Percentiles rank a stretch among this genome's conserved stretches.
Conservation (phyloP, 2,113 vertebrate species). For the Glareola pratincola region DNA sequence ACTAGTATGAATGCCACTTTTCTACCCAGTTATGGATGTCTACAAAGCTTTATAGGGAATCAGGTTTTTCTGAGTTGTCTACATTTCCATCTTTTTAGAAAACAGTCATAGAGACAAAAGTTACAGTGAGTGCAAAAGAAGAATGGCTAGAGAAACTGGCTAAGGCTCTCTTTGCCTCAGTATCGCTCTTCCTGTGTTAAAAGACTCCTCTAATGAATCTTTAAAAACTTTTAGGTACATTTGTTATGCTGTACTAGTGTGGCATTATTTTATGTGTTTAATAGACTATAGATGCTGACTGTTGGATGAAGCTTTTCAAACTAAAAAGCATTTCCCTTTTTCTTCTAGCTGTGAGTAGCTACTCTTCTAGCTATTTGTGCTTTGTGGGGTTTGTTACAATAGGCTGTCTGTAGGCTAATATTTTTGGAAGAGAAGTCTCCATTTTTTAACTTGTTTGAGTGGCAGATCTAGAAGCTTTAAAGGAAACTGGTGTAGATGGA, state of each 20-base stretch:
- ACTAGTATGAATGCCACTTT: not conserved
- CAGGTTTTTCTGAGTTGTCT: accelerated
- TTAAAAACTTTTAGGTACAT: not conserved
- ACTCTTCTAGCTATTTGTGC: not conserved
- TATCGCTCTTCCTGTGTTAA: not conserved
- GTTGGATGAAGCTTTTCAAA: not conserved
- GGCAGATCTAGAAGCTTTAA: not conserved
- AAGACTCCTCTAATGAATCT: not conserved
- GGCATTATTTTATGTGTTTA: not conserved
- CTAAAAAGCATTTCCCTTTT: not conserved
- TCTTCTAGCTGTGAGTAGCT: not conserved
- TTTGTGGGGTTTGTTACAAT: not conserved
- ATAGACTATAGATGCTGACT: not conserved
- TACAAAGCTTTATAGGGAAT: not conserved
- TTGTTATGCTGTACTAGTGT: not conserved
- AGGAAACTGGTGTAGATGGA: not conserved
- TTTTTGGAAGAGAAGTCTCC: not conserved
- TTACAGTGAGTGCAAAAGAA: not conserved
- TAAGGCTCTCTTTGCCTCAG: not conserved
- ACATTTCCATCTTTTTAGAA: not conserved
- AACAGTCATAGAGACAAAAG: not conserved
- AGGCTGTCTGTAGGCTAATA: not conserved
- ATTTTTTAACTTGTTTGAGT: not conserved
- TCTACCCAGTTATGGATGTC: not conserved
- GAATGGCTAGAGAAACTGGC: not conserved